phyloP scores from a whole-genome alignment of 1,140 invertebrate species.

The Diachasmimorpha longicaudata region DNA sequence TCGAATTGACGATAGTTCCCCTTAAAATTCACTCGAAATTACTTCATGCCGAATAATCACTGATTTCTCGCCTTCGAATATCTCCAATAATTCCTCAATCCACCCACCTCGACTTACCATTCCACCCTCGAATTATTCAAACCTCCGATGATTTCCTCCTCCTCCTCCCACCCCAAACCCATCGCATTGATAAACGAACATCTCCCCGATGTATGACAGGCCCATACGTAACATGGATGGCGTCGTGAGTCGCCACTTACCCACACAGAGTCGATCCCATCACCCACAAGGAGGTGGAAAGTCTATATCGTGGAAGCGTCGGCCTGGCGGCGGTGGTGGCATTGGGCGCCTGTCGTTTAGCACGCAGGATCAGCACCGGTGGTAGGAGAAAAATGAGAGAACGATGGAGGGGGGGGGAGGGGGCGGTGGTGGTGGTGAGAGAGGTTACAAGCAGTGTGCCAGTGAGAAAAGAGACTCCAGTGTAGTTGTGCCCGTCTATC shows the following conservation, averaged over 20 bases:
- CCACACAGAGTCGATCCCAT: neutral
- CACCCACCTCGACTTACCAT: no score
- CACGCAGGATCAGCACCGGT: slow-evolving; percentile 46
- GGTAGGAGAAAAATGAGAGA: slow-evolving; percentile 23
- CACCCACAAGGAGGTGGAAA: neutral
- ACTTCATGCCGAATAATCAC: no score
- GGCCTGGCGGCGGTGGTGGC: slow-evolving; percentile 35
- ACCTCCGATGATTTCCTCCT: neutral
- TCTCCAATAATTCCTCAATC: no score
- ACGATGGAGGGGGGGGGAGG: no score
- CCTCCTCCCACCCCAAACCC: neutral
- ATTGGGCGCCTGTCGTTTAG: slow-evolving; percentile 40
- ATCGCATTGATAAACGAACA: neutral
- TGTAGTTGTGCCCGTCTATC: slow-evolving; percentile 21
- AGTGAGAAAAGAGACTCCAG: slow-evolving; percentile 5
- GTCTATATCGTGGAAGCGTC: slow-evolving; percentile 11
- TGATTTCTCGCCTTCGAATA: no score
- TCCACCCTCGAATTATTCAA: no score
- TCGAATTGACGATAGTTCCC: no score
- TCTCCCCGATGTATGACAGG: neutral
- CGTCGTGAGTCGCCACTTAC: neutral
- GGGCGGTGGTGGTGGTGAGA: no score
- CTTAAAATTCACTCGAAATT: no score
- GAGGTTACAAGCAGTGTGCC: slow-evolving; percentile 38
- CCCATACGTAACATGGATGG: neutral